Conservation (phyloP, 2,797 vertebrate species). For the Denticeps clupeoides region DNA sequence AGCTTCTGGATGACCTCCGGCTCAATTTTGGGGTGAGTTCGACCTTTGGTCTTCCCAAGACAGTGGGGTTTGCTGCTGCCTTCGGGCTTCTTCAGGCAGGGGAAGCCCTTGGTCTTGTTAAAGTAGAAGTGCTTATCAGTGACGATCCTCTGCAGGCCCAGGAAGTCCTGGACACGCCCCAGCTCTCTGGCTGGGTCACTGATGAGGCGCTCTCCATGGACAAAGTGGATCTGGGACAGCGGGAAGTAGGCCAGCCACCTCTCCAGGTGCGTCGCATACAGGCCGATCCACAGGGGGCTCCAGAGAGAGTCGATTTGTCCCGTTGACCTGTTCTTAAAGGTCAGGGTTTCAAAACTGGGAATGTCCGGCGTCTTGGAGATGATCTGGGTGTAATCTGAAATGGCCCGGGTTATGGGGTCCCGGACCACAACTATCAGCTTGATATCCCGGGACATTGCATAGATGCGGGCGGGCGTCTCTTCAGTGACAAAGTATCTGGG, state of each 20-base stretch:
- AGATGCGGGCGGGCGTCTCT: constrained; percentile 62
- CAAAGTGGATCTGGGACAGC: constrained; percentile 63
- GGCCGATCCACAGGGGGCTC: constrained; percentile 70
- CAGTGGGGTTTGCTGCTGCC: constrained; percentile 71
- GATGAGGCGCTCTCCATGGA: constrained; percentile 65
- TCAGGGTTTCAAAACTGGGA: constrained; percentile 60
- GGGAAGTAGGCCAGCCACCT: constrained; percentile 69
- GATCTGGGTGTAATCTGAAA: constrained; percentile 73
- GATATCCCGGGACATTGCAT: constrained; percentile 59
- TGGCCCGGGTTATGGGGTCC: constrained; percentile 66
- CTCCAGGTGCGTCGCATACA: constrained; percentile 69
- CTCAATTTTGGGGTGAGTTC: constrained; percentile 57
- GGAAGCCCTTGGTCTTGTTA: constrained; percentile 73
- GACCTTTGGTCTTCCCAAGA: constrained; percentile 66
- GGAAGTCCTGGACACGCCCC: constrained; percentile 67
- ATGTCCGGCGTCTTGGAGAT: constrained; percentile 65
- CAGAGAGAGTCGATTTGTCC: constrained; percentile 62
- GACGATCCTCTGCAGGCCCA: constrained; percentile 67
- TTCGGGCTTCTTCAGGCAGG: constrained; percentile 69
- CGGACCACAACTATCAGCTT: constrained; percentile 71
- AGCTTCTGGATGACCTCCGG: constrained; percentile 52
- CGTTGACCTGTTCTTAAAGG: constrained; percentile 61
- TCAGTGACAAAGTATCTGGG: constrained; percentile 67
- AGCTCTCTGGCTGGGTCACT: constrained; percentile 65
- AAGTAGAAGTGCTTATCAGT: constrained; percentile 76